Percentiles rank a stretch among this genome's conserved stretches.
Conservation (phyloP, 2,113 vertebrate genomes). For the Barbus barbus region DNA sequence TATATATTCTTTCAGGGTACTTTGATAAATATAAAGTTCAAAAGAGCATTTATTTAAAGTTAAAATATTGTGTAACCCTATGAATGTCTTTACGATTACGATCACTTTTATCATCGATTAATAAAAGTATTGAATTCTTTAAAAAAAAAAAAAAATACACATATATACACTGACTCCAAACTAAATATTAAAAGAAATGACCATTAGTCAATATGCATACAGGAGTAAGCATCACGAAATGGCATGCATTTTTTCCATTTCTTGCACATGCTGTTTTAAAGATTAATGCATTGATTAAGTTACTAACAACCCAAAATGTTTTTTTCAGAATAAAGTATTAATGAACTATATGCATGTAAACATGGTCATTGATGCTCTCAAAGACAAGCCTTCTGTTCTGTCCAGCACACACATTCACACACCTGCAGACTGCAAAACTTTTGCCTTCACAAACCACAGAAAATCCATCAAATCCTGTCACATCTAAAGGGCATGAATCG, state of each 20-base stretch:
- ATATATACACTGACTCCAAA: too few relatives aligned
- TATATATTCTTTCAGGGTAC: too few relatives aligned
- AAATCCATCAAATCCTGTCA: background rate
- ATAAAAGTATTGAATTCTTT: background rate
- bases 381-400: background rate
- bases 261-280: background rate
- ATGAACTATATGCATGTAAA: background rate
- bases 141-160: too few relatives aligned
- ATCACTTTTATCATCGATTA: too few relatives aligned
- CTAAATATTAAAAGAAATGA: too few relatives aligned
- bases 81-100: background rate
- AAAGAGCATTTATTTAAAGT: too few relatives aligned
- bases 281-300: background rate
- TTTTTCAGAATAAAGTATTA: background rate
- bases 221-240: too few relatives aligned
- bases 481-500: too few relatives aligned
- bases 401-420: background rate
- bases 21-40: too few relatives aligned
- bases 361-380: background rate
- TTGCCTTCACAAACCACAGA: conserved; percentile 32
- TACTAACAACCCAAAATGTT: too few relatives aligned
- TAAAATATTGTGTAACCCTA: too few relatives aligned
- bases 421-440: background rate
- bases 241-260: background rate
- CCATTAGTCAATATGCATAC: too few relatives aligned